phyloP scores from a whole-genome alignment of 2,797 vertebrate species.

The Rhincodon typus region DNA sequence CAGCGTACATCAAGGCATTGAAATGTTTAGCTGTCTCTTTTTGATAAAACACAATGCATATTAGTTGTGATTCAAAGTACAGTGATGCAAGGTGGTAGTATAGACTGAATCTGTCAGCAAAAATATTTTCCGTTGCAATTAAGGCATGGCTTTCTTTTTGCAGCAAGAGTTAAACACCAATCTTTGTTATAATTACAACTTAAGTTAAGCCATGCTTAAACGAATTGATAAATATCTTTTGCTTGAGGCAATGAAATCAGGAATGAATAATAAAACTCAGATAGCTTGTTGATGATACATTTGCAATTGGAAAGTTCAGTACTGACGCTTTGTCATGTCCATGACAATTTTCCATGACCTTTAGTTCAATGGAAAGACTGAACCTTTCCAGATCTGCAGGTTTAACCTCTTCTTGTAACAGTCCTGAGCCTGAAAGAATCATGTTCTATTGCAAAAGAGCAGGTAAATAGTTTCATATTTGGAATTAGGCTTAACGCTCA shows the following conservation, averaged over 20 bases:
- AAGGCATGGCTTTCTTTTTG: neutral
- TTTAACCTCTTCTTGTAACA: neutral
- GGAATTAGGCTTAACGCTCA: neutral
- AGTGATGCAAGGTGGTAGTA: neutral
- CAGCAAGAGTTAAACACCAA: neutral
- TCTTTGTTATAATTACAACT: neutral
- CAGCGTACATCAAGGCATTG: neutral
- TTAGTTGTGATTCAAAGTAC: conserved; percentile 3
- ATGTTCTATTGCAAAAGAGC: neutral
- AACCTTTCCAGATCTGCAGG: neutral
- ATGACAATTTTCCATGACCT: neutral
- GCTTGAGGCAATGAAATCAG: neutral
- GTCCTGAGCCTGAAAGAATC: neutral
- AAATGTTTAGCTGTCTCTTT: neutral
- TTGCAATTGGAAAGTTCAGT: neutral
- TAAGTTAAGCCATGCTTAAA: neutral
- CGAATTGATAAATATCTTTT: neutral
- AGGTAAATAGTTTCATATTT: neutral
- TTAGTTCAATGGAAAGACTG: neutral
- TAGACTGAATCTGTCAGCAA: neutral
- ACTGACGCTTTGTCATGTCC: neutral
- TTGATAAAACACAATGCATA: conserved; percentile 17
- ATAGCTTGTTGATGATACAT: neutral
- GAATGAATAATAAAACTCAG: neutral
- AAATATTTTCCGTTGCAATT: neutral